These are phyloP conservation scores for Micronycteris hirsuta DNA, from an alignment of 2,113 vertebrate species.

Conservation along the genomic window DNA sequence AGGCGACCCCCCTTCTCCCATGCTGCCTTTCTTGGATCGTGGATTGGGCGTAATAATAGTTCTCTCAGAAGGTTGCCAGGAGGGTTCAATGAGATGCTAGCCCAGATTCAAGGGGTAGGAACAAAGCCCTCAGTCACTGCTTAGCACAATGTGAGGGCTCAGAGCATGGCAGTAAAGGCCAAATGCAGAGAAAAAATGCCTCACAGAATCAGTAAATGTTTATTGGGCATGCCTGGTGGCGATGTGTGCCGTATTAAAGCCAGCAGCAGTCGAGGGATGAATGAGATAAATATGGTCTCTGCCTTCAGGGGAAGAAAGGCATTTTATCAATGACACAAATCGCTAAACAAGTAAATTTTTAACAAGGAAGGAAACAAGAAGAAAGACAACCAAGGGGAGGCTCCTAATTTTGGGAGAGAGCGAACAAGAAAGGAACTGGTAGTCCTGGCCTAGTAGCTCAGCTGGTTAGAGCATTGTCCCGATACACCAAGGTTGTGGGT, in stretches of 20 bases:
- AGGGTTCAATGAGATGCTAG: background rate
- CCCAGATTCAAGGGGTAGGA: background rate
- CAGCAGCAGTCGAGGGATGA: fast-evolving
- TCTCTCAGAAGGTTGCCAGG: background rate
- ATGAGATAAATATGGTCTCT: background rate
- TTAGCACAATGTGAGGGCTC: background rate
- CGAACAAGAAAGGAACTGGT: background rate
- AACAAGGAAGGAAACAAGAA: background rate
- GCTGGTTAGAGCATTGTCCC: background rate
- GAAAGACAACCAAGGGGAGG: background rate
- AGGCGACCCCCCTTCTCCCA: background rate
- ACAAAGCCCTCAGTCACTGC: background rate
- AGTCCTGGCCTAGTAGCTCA: background rate
- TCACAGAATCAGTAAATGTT: fast-evolving
- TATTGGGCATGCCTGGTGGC: fast-evolving
- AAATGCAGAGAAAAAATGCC: background rate
- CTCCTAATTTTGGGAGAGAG: background rate
- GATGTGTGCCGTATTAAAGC: fast-evolving
- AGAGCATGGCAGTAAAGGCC: background rate
- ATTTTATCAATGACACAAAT: too few relatives aligned
- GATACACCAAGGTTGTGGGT: too few relatives aligned
- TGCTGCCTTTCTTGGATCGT: background rate
- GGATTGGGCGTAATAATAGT: background rate
- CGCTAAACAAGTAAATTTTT: background rate
- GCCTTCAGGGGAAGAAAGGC: background rate